Conservation (phyloP, 2,888 invertebrate genomes). For the Escarpia spicata region DNA sequence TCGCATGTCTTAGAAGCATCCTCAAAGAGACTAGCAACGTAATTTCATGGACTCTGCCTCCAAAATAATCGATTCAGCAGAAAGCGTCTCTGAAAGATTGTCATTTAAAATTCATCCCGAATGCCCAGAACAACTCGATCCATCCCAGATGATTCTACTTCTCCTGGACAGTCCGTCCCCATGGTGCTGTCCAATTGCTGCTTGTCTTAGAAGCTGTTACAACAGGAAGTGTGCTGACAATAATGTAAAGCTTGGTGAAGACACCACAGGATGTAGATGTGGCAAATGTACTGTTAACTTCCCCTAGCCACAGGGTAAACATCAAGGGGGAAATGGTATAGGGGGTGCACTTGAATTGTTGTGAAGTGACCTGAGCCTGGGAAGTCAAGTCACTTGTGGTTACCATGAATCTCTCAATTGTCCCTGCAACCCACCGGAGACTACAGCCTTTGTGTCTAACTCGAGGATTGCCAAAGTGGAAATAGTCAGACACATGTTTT, state of each 20-base stretch:
- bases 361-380: background rate
- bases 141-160: background rate
- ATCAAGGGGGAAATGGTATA: background rate
- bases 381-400: background rate
- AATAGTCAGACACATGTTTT: background rate
- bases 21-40: background rate
- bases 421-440: too few species aligned
- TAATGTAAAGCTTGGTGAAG: background rate
- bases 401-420: background rate
- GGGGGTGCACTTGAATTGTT: background rate
- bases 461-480: background rate
- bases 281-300: background rate
- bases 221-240: background rate
- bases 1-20: background rate
- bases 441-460: background rate
- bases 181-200: background rate
- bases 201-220: too few species aligned
- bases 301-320: background rate
- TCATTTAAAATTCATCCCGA: slow-evolving; percentile 1
- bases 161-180: background rate
- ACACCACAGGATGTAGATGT: background rate
- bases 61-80: background rate
- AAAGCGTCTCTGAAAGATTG: background rate
- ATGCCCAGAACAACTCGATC: background rate
- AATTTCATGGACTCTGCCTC: background rate